These are phyloP conservation scores for Andrena dorsata DNA, from an alignment of 2,888 invertebrate genomes.

Conservation along the genomic window DNA sequence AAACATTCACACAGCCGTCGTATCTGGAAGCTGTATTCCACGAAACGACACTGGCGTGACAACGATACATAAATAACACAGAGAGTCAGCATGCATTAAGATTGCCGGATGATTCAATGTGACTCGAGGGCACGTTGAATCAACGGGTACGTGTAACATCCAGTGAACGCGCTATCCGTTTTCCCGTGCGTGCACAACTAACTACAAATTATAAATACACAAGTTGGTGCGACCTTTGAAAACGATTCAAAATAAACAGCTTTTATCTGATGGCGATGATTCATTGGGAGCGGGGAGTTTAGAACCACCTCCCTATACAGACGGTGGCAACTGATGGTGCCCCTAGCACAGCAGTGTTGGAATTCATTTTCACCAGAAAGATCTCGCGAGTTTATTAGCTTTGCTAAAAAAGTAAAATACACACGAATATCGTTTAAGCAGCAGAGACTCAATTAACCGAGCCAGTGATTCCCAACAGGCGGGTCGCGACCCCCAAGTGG, in stretches of 20 bases:
- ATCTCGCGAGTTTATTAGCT: no score
- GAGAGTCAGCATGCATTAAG: constrained; percentile 40
- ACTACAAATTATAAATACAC: neutral
- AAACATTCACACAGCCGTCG: constrained; percentile 16
- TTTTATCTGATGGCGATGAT: neutral
- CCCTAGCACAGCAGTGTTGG: no score
- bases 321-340: no score
- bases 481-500: no score
- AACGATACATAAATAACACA: constrained; percentile 31
- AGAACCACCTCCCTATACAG: neutral
- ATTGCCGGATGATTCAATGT: constrained; percentile 12
- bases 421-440: no score
- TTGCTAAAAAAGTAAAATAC: no score
- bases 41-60: neutral
- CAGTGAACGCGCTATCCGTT: neutral
- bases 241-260: neutral
- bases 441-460: no score
- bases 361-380: no score
- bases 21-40: neutral
- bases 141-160: constrained; percentile 7
- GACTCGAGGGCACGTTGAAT: constrained; percentile 1
- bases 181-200: neutral
- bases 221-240: neutral
- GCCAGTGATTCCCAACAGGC: no score
- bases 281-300: neutral